Percentiles rank a stretch among this genome's conserved stretches.
phyloP scores from a whole-genome alignment of 2,113 vertebrate genomes.

The Triplophysa tibetana region DNA sequence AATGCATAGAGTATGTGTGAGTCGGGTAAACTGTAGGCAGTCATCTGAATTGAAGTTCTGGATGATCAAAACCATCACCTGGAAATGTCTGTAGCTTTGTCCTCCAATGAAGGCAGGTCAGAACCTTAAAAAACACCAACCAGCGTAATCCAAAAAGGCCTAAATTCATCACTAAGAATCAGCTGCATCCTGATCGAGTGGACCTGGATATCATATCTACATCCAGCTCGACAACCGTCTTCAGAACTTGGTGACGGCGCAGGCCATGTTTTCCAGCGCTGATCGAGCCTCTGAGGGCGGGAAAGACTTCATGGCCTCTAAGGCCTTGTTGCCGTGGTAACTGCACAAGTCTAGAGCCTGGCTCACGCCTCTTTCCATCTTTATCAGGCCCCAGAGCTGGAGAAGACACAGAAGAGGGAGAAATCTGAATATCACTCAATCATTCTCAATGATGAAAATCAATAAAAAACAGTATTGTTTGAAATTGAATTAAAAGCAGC shows the following conservation, averaged over 20 bases:
- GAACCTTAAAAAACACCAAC: not conserved
- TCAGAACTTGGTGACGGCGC: conserved; percentile 86
- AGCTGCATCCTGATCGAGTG: not conserved
- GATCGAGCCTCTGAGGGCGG: conserved; percentile 92
- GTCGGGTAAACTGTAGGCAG: not conserved
- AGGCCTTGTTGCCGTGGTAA: conserved; percentile 92
- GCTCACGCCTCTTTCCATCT: conserved; percentile 91
- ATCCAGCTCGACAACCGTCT: conserved; percentile 51
- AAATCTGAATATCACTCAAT: conserved; percentile 11
- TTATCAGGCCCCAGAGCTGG: conserved; percentile 88
- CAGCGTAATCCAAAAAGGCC: not conserved
- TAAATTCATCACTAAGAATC: not conserved
- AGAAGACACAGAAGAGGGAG: conserved; percentile 69
- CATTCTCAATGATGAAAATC: not conserved
- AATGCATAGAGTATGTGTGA: not conserved
- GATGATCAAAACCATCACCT: not conserved
- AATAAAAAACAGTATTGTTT: not conserved
- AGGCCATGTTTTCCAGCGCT: conserved; percentile 94
- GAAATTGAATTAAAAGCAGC: not conserved
- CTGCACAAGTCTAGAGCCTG: conserved; percentile 91
- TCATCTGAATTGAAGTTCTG: not conserved
- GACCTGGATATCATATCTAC: not conserved
- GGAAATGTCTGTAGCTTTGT: not conserved
- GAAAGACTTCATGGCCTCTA: conserved; percentile 91
- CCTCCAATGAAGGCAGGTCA: not conserved